Evolutionary conservation across 2,888 invertebrate genomes (phyloP), one percentile per base, ranked within the genome.

Genomic region (Zygogramma bicolorata): DNA sequence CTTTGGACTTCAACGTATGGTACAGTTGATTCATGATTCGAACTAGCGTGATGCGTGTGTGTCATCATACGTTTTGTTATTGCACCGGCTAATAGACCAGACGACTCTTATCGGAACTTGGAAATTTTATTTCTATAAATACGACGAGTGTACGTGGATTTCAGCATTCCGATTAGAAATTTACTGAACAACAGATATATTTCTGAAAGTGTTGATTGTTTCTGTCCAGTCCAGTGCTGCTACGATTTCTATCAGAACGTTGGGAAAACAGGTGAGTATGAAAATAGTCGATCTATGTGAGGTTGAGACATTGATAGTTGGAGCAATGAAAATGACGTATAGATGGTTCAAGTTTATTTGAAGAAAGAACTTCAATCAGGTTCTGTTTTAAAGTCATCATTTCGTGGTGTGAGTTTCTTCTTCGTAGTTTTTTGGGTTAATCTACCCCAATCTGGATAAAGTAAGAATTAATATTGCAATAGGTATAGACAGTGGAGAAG

Each of bases 21-120:
- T 68, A 68, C 68, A 68, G 68, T 68, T 61, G 68, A 38, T 29
- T 60, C 68, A 68, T 68, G 46, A 60, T 34, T 49, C 61, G 38
- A 62, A 62, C n/a, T 42, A 40, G 61, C 22, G 31, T 61, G 60
- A 61, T 61, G 31, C 49, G 34, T 62, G 53, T 53, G 38, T 68
- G 49, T 60, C 38, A 59, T 58, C n/a, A 67, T 40, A 42, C n/a
- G 62, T 62, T 42, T 38, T 22, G 61, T 40, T 38, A 15, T 34
- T 62, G 42, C 7, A 42, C 8, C 34, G 25, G 46, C 20, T 29
- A 59, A 29, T 25, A 18, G 18, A 59, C 40, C 29, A 22, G 40
- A 58, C 34, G 20, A 53, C 27, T 58, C 66, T 42, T 59, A 67
- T 62, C 60, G 22, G 46, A 38, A 8, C 29, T 20, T n/a, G 46